Evolutionary conservation across 2,888 invertebrate genomes (phyloP).

Genomic region (Abrostola triplasia): DNA sequence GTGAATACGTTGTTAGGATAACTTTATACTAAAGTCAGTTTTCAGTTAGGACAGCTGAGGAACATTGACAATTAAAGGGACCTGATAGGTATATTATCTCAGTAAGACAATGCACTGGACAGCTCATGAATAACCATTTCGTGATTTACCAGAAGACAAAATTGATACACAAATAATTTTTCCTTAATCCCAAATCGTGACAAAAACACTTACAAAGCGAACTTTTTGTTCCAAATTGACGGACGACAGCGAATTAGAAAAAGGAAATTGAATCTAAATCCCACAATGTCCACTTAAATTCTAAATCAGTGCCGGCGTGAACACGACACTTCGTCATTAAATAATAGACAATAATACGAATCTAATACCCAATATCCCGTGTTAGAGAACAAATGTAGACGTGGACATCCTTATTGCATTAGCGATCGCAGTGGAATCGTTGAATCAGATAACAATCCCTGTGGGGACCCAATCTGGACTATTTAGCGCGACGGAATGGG

Average conservation of each 20-base stretch:
- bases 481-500: constrained; percentile 86
- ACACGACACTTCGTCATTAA: constrained; percentile 56
- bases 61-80: background rate
- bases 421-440: constrained; percentile 71
- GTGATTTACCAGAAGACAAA: background rate
- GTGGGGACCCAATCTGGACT: constrained; percentile 77
- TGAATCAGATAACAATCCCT: constrained; percentile 84
- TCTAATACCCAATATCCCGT: constrained; percentile 75
- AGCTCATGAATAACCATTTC: background rate
- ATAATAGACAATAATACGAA: constrained; percentile 61
- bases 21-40: background rate
- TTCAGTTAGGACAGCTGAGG: background rate
- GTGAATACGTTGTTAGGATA: constrained; percentile 16
- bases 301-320: constrained; percentile 50
- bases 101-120: background rate
- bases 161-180: constrained; percentile 9
- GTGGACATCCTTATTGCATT: constrained; percentile 84
- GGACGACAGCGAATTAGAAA: constrained; percentile 27
- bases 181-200: constrained; percentile 7
- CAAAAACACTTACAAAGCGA: background rate
- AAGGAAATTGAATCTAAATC: constrained; percentile 53
- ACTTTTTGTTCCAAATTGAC: constrained; percentile 9
- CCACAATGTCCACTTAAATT: constrained; percentile 49
- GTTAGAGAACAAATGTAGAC: constrained; percentile 69
- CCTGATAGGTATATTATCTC: background rate